Conservation (phyloP, 2,888 invertebrate genomes). For the Philaethria dido region DNA sequence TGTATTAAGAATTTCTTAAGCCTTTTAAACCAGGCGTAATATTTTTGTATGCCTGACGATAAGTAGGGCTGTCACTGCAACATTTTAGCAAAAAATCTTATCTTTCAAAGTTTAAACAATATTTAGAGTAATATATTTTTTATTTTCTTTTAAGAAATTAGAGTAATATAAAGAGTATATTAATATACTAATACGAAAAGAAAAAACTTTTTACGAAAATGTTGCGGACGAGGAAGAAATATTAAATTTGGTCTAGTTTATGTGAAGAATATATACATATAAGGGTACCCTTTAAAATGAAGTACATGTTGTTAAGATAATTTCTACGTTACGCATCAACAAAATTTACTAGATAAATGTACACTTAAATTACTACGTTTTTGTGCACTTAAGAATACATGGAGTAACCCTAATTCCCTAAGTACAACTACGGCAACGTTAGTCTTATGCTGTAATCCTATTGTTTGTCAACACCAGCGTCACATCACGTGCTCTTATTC, state of each 20-base stretch:
- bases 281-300: neutral
- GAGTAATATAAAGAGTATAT: too few relatives aligned
- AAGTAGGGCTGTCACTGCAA: conserved; percentile 6
- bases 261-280: too few relatives aligned
- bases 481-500: conserved; percentile 65
- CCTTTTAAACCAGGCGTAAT: conserved; percentile 21
- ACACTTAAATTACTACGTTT: neutral
- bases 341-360: neutral
- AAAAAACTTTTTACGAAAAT: too few relatives aligned
- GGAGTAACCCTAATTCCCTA: neutral
- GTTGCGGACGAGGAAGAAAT: too few relatives aligned
- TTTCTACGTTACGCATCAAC: neutral
- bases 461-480: conserved; percentile 65
- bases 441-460: conserved; percentile 51
- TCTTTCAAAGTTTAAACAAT: neutral
- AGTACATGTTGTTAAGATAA: neutral
- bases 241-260: too few relatives aligned
- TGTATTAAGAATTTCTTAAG: conserved; percentile 22
- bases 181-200: too few relatives aligned
- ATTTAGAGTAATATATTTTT: neutral
- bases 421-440: conserved; percentile 1
- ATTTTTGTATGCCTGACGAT: conserved; percentile 12
- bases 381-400: neutral
- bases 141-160: too few relatives aligned
- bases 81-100: neutral